A percentile compares a stretch with the other conserved stretches of the same genome.
phyloP scores from a whole-genome alignment of 2,888 invertebrate species.

The Metalampra italica region DNA sequence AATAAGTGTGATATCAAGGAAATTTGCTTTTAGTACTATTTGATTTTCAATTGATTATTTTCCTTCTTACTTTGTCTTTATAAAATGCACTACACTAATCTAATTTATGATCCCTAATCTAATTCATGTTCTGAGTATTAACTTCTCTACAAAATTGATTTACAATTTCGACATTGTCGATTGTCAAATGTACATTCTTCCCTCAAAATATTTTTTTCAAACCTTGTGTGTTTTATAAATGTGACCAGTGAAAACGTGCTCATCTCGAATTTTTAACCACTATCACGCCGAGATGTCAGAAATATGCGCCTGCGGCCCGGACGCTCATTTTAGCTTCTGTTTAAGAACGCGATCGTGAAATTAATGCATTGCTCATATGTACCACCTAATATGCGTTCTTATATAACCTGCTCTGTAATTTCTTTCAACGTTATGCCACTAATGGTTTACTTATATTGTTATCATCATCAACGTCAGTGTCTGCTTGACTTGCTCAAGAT shows the following conservation, averaged over 20 bases:
- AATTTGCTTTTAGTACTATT: too few relatives aligned
- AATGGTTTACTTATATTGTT: background rate
- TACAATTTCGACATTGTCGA: too few relatives aligned
- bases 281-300: conserved; percentile 46
- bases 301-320: conserved; percentile 57
- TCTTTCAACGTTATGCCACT: background rate
- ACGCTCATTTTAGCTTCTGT: conserved; percentile 73
- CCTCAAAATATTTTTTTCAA: too few relatives aligned
- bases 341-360: conserved; percentile 60
- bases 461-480: background rate
- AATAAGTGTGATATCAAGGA: too few relatives aligned
- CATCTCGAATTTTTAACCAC: conserved; percentile 30
- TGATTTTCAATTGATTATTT: too few relatives aligned
- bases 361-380: conserved; percentile 40
- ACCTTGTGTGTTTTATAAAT: background rate
- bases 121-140: too few relatives aligned
- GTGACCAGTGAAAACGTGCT: conserved; percentile 22
- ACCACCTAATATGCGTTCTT: background rate
- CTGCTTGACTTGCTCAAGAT: background rate
- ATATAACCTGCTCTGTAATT: background rate
- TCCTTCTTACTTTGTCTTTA: too few relatives aligned
- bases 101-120: too few relatives aligned
- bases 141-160: too few relatives aligned
- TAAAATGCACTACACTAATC: too few relatives aligned
- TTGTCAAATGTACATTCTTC: too few relatives aligned